phyloP scores from a whole-genome alignment of 1,140 invertebrate species.

The Heliothis virescens region DNA sequence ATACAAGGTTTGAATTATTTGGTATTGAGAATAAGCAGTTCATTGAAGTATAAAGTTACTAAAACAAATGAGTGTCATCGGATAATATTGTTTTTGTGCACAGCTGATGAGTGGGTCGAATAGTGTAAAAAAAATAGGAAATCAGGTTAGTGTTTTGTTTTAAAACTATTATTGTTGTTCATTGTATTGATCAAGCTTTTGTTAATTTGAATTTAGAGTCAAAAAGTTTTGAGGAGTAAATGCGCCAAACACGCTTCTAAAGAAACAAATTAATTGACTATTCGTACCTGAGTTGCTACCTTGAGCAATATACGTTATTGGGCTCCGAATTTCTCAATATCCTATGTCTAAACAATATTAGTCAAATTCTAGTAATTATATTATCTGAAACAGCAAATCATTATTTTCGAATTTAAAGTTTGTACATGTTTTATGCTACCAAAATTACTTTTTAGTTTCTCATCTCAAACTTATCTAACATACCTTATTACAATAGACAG shows the following conservation, averaged over 20 bases:
- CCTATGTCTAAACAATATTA: neutral
- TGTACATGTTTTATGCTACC: too few species aligned
- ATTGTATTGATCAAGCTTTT: neutral
- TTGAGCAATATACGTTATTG: neutral
- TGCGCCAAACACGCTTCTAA: too few species aligned
- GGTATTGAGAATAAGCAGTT: constrained; percentile 1
- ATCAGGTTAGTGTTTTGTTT: constrained; percentile 53
- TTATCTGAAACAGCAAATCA: neutral
- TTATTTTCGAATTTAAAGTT: too few species aligned
- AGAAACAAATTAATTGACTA: too few species aligned
- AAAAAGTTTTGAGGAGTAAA: too few species aligned
- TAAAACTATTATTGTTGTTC: neutral
- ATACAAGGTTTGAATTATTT: constrained; percentile 3
- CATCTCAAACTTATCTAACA: too few species aligned
- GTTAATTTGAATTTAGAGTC: neutral
- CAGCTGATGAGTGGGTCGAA: constrained; percentile 35
- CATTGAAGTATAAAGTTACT: neutral
- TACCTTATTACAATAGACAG: too few species aligned
- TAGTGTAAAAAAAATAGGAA: constrained; percentile 49
- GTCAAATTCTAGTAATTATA: neutral
- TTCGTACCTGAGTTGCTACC: neutral
- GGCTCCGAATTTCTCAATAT: neutral
- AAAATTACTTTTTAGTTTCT: too few species aligned
- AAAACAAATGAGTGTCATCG: constrained; percentile 23
- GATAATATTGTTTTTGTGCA: constrained; percentile 24